Percentiles rank a stretch among this genome's conserved stretches.
Evolutionary conservation across 2,888 invertebrate species (phyloP).

Genomic region (Cryptocephalus moraei): DNA sequence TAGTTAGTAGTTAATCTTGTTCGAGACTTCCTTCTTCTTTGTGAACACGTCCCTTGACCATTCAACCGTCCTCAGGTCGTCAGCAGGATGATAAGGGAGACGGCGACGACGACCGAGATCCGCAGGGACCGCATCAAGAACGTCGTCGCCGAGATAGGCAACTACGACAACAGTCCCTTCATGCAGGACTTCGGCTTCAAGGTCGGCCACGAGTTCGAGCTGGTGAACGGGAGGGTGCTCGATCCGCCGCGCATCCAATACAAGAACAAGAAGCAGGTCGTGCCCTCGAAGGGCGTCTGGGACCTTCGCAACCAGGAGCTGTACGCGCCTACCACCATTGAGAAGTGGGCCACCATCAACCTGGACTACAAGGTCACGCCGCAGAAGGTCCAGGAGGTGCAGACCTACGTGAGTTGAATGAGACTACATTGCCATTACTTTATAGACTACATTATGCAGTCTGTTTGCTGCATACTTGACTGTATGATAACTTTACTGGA

Average conservation of each 20-base stretch:
- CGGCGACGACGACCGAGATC: background rate
- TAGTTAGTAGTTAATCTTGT: too few relatives aligned
- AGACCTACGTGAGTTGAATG: background rate
- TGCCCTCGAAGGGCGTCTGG: background rate
- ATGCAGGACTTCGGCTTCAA: slow-evolving; percentile 1
- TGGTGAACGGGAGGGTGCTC: background rate
- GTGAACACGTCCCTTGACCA: background rate
- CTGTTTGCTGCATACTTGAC: too few relatives aligned
- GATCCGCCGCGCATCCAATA: background rate
- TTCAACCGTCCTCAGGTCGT: background rate
- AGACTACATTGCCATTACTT: too few relatives aligned
- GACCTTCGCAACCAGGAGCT: background rate
- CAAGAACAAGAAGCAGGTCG: background rate
- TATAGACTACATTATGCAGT: too few relatives aligned
- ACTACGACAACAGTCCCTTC: background rate
- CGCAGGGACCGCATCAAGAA: background rate
- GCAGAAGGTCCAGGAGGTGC: background rate
- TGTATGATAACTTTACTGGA: too few relatives aligned
- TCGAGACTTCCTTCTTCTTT: too few relatives aligned
- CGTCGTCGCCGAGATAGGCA: slow-evolving; percentile 9
- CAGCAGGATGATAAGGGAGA: background rate
- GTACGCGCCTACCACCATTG: background rate
- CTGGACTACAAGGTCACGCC: background rate
- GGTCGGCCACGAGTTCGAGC: background rate
- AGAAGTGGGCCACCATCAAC: background rate